Conservation (phyloP, 1,140 invertebrate species). For the Phortica variegata region DNA sequence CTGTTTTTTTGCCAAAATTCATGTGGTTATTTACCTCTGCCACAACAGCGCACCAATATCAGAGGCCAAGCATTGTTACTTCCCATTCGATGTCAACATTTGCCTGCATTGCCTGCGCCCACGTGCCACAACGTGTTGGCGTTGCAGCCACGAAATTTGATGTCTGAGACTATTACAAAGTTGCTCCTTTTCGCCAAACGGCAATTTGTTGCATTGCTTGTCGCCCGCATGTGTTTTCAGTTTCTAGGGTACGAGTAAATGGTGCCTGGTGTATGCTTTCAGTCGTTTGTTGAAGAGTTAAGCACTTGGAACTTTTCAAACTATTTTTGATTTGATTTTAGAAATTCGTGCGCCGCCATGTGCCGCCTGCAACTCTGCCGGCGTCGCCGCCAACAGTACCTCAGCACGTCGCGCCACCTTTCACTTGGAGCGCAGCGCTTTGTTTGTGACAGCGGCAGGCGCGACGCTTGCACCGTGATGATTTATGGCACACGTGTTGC, state of each 20-base stretch:
- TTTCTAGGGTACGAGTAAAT: not conserved
- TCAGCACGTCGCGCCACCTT: not conserved
- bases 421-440: constrained; percentile 13
- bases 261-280: constrained; percentile 6
- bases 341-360: constrained; percentile 34
- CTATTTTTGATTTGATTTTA: constrained; percentile 54
- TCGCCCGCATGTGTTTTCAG: constrained; percentile 17
- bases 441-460: too few species aligned
- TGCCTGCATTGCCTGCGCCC: constrained; percentile 30
- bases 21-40: too few species aligned
- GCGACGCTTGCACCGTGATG: too few species aligned
- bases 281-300: constrained; percentile 24
- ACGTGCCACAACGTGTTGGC: constrained; percentile 37
- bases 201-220: constrained; percentile 54
- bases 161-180: constrained; percentile 45
- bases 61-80: too few species aligned
- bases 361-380: too few species aligned
- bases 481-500: constrained; percentile 52
- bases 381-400: too few species aligned
- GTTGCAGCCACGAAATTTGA: too few species aligned
- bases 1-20: too few species aligned
- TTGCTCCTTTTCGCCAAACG: constrained; percentile 31
- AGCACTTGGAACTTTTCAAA: constrained; percentile 48
- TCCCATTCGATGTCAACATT: too few species aligned
- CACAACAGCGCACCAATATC: too few species aligned